A percentile compares a stretch with the other conserved stretches of the same genome.
Evolutionary conservation across 1,140 invertebrate genomes (phyloP).

Genomic region (Drosophila littoralis): DNA sequence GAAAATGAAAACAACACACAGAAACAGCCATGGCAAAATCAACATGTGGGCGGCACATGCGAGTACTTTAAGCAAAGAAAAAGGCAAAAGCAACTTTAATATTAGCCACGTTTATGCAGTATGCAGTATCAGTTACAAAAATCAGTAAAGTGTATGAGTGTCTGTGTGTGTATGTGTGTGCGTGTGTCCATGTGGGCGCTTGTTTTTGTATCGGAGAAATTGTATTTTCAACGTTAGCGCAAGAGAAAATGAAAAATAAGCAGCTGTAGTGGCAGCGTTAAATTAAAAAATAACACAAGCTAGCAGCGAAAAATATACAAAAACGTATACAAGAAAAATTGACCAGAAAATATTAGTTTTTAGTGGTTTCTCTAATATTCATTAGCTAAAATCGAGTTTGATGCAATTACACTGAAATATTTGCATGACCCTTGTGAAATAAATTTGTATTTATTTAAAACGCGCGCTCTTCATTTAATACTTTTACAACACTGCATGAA

Average conservation of each 20-base stretch:
- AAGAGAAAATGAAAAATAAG: slow-evolving; percentile 32
- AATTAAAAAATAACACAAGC: slow-evolving; percentile 46
- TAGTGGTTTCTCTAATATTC: too few relatives aligned
- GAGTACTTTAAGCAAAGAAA: slow-evolving; percentile 21
- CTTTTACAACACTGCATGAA: neutral
- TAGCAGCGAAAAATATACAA: neutral
- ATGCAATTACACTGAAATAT: too few relatives aligned
- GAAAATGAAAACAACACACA: slow-evolving; percentile 6
- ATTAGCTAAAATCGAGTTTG: too few relatives aligned
- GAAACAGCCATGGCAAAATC: slow-evolving; percentile 13
- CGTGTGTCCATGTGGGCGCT: slow-evolving; percentile 4
- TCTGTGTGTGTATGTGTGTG: neutral
- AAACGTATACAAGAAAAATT: neutral
- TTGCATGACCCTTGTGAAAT: too few relatives aligned
- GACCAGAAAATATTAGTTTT: neutral
- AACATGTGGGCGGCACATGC: slow-evolving; percentile 17
- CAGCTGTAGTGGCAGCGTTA: slow-evolving; percentile 2
- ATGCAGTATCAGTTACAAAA: slow-evolving; percentile 41
- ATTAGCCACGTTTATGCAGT: slow-evolving; percentile 23
- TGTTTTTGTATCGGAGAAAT: slow-evolving; percentile 22
- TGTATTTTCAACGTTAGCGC: slow-evolving; percentile 20
- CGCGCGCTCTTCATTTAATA: neutral
- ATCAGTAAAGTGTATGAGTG: slow-evolving; percentile 10
- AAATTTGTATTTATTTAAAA: neutral
- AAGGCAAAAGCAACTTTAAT: slow-evolving; percentile 39